Evolutionary conservation across 2,797 vertebrate species (phyloP), one percentile per base, ranked within the genome.

Genomic region (Gobionotothen gibberifrons): DNA sequence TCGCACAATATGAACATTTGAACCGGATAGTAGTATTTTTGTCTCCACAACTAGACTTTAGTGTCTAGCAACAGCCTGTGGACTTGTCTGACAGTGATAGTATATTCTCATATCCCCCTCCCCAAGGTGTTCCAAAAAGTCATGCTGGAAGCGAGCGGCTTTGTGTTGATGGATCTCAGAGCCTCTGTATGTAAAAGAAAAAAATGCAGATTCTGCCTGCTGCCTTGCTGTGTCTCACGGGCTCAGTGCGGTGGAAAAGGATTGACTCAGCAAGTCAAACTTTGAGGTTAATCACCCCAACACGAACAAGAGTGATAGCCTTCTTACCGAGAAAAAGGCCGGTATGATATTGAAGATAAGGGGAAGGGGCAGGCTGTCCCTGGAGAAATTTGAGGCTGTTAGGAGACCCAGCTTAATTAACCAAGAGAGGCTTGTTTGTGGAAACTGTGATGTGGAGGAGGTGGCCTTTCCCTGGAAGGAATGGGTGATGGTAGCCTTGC

Each of bases 361-460:
- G 82, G 61, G 40, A 80, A 74, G 85, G 77, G 69, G 63, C 74
- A 64, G 72, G 70, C 66, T 63, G 44, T 88, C 93, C 90, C 90
- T 7, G 52, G 88, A 90, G 94, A 90, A 88, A 83, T 66, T 80
- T 53, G 66, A 83, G 79, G 89, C 90, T 87, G 91, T 91, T 87
- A 67, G 82, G 90, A 90, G 91, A 91, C 85, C 71, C 55, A 60
- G 77, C 89, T 93, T 95, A 95, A 95, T 95, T 95, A 95, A 92
- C 93, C 95, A 93, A 92, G 88, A 93, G 94, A 94, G 94, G 93
- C 79, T 90, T 90, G 89, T 82, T 92, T 85, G 88, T 92, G 93
- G 93, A 94, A 94, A 94, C 85, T 83, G 82, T 82, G 88, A 79
- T 85, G 74, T 67, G 81, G 83, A 89, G 85, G 83, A 89, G 88